Evolutionary conservation across 2,113 vertebrate species (phyloP).

Genomic region (Hemichromis elongatus): DNA sequence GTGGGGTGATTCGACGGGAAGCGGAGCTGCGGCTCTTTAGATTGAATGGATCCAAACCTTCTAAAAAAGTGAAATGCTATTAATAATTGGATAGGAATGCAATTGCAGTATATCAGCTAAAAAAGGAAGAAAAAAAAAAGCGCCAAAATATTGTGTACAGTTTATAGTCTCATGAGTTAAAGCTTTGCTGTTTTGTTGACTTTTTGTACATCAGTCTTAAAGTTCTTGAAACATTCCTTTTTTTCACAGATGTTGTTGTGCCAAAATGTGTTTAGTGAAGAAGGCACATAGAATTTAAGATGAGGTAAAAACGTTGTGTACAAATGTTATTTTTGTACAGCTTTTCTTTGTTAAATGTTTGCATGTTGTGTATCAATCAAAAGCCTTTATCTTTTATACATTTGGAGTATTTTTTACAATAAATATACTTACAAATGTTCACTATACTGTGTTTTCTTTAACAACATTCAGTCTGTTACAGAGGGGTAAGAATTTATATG

Average conservation of each 20-base stretch:
- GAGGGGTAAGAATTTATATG: not conserved
- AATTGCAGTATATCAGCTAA: not conserved
- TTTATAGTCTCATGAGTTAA: not conserved
- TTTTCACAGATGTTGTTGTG: not conserved
- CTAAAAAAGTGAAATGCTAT: not conserved
- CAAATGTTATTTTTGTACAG: slow-evolving; percentile 21
- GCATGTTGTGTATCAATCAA: slow-evolving; percentile 59
- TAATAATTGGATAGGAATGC: slow-evolving; percentile 22
- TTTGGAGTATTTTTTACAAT: slow-evolving; percentile 67
- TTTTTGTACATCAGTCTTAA: not conserved
- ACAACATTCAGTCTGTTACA: not conserved
- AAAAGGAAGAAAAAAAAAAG: not conserved
- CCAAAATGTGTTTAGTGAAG: slow-evolving; percentile 25
- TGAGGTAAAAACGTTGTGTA: not conserved
- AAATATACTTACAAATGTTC: slow-evolving; percentile 52
- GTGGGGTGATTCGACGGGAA: slow-evolving; percentile 6
- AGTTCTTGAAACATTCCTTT: slow-evolving; percentile 39
- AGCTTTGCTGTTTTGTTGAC: not conserved
- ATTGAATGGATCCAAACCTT: not conserved
- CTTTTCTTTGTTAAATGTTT: slow-evolving; percentile 44
- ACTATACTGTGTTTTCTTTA: not conserved
- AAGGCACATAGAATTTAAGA: slow-evolving; percentile 7
- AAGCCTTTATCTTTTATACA: slow-evolving; percentile 62
- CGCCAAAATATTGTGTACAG: not conserved
- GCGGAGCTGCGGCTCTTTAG: not conserved